Conservation (phyloP, 2,113 vertebrate species). For the Ardeotis arabs region DNA sequence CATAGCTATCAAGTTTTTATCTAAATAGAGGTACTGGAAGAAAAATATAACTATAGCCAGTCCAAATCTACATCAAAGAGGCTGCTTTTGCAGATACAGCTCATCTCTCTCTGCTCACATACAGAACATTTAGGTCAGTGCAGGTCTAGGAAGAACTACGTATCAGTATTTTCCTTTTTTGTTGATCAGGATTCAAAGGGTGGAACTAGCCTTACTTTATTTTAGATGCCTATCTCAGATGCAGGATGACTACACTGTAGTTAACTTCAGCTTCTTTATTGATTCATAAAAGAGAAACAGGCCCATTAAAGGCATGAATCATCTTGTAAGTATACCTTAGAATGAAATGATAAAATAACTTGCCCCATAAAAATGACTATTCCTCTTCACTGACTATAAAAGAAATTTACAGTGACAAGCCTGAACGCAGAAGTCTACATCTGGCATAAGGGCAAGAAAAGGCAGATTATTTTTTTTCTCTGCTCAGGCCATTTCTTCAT, state of each 20-base stretch:
- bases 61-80: not conserved
- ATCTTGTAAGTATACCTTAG: not conserved
- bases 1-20: not conserved
- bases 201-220: not conserved
- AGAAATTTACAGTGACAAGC: conserved; percentile 6
- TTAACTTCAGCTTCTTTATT: not conserved
- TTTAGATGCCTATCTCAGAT: not conserved
- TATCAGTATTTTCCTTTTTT: not conserved
- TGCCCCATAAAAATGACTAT: conserved; percentile 16
- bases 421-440: not conserved
- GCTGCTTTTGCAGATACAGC: not conserved
- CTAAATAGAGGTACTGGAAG: not conserved
- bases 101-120: not conserved
- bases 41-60: not conserved
- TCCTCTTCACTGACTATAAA: not conserved
- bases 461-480: not conserved
- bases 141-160: not conserved
- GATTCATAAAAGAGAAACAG: conserved; percentile 25
- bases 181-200: not conserved
- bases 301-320: conserved; percentile 17
- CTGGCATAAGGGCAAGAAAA: not conserved
- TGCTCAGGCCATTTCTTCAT: not conserved
- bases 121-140: not conserved
- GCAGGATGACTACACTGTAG: not conserved
- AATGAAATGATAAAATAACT: conserved; percentile 17